Evolutionary conservation across 2,888 invertebrate species (phyloP), one percentile per base, ranked within the genome.

Genomic region (Stegophylla sp.): DNA sequence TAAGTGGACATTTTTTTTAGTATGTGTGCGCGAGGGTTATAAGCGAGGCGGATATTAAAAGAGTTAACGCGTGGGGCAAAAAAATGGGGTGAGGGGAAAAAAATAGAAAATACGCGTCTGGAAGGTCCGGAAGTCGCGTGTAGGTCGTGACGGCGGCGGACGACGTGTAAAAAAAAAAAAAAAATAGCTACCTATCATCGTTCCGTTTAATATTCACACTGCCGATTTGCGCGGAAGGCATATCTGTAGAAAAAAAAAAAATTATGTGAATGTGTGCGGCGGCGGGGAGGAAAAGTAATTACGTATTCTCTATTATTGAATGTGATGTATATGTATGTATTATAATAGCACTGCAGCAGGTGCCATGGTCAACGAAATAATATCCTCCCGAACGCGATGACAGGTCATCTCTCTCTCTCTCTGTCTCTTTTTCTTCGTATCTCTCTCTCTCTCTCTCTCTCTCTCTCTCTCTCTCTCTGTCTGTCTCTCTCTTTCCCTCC

Each of bases 11-110:
- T n/a, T 45, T 48, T 73, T n/a, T 45, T 48, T 73, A 13, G 26
- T 23, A 45, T 34, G 34, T 15, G 51, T 28, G 26, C 45, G 17
- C 17, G 23, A 73, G 53, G 12, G 66, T 66, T 56, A 67, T 56
- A 66, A 41, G 45, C 67, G 76, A 66, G 23, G 45, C 67, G 76
- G 67, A 77, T 67, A 77, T 59, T 67, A 77, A 77, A 56, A 74
- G 26, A 74, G 61, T 74, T 74, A 20, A 48, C 12, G 45, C 28
- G 28, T 34, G 26, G n/a, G n/a, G n/a, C n/a, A n/a, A n/a, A n/a
- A n/a, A n/a, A n/a, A n/a, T n/a, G n/a, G n/a, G n/a, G n/a, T n/a
- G n/a, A n/a, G n/a, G n/a, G n/a, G n/a, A n/a, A n/a, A n/a, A n/a
- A n/a, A n/a, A n/a, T n/a, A 43, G 43, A 72, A 72, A 66, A 77